These are phyloP conservation scores for Gouania willdenowi DNA, from an alignment of 2,797 vertebrate species.

Conservation along the genomic window DNA sequence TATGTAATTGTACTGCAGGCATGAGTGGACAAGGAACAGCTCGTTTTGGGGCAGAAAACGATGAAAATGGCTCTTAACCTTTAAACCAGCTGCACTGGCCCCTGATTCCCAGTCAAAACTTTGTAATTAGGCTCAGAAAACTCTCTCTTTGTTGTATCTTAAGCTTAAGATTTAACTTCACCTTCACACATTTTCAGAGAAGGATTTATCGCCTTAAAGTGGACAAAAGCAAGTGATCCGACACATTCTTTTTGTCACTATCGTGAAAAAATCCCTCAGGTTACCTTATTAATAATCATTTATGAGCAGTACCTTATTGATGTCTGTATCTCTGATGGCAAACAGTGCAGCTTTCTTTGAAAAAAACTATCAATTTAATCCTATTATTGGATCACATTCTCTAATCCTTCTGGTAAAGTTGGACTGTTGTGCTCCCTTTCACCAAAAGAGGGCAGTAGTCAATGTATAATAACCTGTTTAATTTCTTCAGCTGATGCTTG, in stretches of 20 bases:
- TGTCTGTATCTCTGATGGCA: no score
- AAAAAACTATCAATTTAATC: no score
- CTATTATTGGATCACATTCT: not conserved
- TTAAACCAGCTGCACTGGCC: slow-evolving; percentile 24
- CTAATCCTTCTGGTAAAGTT: not conserved
- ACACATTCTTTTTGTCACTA: not conserved
- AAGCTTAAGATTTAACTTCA: not conserved
- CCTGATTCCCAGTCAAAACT: slow-evolving; percentile 1
- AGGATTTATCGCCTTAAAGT: not conserved
- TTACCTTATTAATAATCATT: not conserved
- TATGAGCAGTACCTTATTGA: no score
- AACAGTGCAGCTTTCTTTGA: no score
- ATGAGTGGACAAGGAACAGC: slow-evolving; percentile 2
- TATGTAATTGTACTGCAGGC: slow-evolving; percentile 1
- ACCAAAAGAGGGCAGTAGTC: slow-evolving; percentile 61
- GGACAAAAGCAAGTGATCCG: not conserved
- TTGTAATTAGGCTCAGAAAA: slow-evolving; percentile 6
- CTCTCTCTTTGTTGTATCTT: not conserved
- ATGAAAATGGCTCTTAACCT: slow-evolving; percentile 20
- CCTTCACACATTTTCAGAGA: slow-evolving; percentile 1
- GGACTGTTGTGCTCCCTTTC: slow-evolving; percentile 10
- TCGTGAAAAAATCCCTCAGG: not conserved
- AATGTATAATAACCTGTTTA: slow-evolving; percentile 5
- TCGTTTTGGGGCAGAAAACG: slow-evolving; percentile 18
- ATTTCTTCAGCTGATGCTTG: not conserved